These are phyloP conservation scores for Furcifer pardalis DNA, from an alignment of 2,797 vertebrate species.

Conservation along the genomic window DNA sequence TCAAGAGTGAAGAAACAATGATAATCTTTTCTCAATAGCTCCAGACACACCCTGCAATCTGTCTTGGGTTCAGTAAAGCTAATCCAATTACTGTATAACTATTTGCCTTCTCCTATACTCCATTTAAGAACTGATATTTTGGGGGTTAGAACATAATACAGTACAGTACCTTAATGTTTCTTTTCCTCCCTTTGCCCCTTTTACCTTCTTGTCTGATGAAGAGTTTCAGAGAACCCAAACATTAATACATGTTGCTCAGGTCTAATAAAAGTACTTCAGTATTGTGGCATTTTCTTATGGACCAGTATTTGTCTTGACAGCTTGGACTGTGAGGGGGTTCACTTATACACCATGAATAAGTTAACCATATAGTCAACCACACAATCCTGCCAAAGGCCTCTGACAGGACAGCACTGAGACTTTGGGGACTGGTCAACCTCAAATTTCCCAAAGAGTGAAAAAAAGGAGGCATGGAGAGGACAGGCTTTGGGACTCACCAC, in stretches of 20 bases:
- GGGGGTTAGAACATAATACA: not conserved
- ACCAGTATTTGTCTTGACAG: not conserved
- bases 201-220: not conserved
- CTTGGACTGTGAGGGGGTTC: not conserved
- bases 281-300: not conserved
- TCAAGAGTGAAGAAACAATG: not conserved
- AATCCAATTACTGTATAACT: not conserved
- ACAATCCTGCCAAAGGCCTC: not conserved
- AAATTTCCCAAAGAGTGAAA: not conserved
- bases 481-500: not conserved
- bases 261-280: not conserved
- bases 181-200: no score
- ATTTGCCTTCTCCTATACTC: not conserved
- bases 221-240: not conserved
- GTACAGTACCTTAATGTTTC: rapidly evolving
- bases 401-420: not conserved
- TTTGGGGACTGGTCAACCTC: not conserved
- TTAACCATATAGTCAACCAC: not conserved
- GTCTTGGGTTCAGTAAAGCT: not conserved
- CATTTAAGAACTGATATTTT: not conserved
- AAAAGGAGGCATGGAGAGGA: not conserved
- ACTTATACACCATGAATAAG: not conserved
- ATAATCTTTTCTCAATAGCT: not conserved
- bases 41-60: not conserved
- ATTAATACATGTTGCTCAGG: not conserved